Evolutionary conservation across 1,140 invertebrate genomes (phyloP).

Genomic region (Drosophila triauraria): DNA sequence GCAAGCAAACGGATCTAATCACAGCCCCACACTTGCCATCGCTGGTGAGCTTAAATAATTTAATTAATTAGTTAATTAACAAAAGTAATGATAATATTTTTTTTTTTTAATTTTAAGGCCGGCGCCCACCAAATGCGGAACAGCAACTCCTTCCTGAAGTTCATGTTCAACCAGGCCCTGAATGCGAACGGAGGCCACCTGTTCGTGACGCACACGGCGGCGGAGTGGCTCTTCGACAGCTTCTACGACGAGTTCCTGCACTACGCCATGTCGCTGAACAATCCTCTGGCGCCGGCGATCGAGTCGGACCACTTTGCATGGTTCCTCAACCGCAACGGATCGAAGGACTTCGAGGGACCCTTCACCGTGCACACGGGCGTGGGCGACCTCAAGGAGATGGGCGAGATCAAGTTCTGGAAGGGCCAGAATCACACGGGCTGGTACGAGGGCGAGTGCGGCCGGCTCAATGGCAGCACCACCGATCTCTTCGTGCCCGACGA

Average conservation of each 20-base stretch:
- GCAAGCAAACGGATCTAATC: slow-evolving; percentile 90
- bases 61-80: too few species aligned
- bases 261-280: slow-evolving; percentile 86
- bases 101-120: slow-evolving; percentile 86
- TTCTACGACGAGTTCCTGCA: slow-evolving; percentile 88
- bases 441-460: slow-evolving; percentile 88
- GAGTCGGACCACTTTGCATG: slow-evolving; percentile 91
- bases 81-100: too few species aligned
- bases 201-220: slow-evolving; percentile 85
- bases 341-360: slow-evolving; percentile 89
- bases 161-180: slow-evolving; percentile 58
- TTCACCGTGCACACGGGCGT: slow-evolving; percentile 91
- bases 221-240: slow-evolving; percentile 90
- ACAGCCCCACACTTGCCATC: slow-evolving; percentile 92
- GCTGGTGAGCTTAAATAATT: slow-evolving; percentile 87
- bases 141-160: slow-evolving; percentile 81
- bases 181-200: slow-evolving; percentile 74
- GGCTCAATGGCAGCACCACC: slow-evolving; percentile 89
- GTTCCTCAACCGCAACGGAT: slow-evolving; percentile 92
- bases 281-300: slow-evolving; percentile 88
- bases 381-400: slow-evolving; percentile 88
- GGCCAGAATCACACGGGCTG: slow-evolving; percentile 86
- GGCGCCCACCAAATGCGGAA: slow-evolving; percentile 87
- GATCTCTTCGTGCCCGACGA: slow-evolving; percentile 91
- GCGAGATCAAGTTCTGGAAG: slow-evolving; percentile 89